phyloP scores from a whole-genome alignment of 2,888 invertebrate species.

The Tachina grossa region DNA sequence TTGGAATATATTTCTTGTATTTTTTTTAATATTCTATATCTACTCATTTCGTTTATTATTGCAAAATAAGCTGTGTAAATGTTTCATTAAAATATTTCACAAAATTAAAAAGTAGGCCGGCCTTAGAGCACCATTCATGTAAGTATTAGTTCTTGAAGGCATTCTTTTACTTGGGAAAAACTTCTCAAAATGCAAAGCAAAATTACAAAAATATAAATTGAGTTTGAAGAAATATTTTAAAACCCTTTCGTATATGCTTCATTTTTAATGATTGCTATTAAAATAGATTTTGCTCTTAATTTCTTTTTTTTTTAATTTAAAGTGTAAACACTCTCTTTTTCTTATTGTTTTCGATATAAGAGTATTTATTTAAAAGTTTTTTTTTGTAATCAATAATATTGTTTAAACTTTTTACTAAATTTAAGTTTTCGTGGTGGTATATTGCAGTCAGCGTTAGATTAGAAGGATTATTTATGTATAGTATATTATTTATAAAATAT shows the following conservation, averaged over 20 bases:
- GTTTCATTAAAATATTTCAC: too few species aligned
- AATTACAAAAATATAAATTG: not conserved
- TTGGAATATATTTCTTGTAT: too few species aligned
- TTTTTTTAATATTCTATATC: too few species aligned
- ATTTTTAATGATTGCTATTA: slow-evolving; percentile 41
- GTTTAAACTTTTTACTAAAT: slow-evolving; percentile 68
- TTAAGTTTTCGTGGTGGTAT: slow-evolving; percentile 78
- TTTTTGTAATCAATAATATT: slow-evolving; percentile 20
- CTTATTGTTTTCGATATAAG: slow-evolving; percentile 50
- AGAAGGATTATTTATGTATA: slow-evolving; percentile 74
- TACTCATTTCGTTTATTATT: too few species aligned
- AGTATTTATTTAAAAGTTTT: slow-evolving; percentile 35
- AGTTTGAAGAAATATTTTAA: slow-evolving; percentile 4
- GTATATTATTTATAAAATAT: slow-evolving; percentile 24
- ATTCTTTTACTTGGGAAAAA: too few species aligned
- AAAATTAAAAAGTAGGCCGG: too few species aligned
- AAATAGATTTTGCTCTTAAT: slow-evolving; percentile 64
- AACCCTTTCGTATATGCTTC: slow-evolving; percentile 45
- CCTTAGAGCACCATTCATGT: too few species aligned
- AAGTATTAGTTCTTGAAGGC: too few species aligned
- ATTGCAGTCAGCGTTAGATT: slow-evolving; percentile 80
- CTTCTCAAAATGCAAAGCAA: not conserved
- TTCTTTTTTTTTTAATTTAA: slow-evolving; percentile 15
- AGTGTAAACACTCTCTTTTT: slow-evolving; percentile 42
- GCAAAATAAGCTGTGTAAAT: too few species aligned